These are phyloP conservation scores for Naso thynnoides DNA, from an alignment of 2,797 vertebrate species.

Conservation along the genomic window DNA sequence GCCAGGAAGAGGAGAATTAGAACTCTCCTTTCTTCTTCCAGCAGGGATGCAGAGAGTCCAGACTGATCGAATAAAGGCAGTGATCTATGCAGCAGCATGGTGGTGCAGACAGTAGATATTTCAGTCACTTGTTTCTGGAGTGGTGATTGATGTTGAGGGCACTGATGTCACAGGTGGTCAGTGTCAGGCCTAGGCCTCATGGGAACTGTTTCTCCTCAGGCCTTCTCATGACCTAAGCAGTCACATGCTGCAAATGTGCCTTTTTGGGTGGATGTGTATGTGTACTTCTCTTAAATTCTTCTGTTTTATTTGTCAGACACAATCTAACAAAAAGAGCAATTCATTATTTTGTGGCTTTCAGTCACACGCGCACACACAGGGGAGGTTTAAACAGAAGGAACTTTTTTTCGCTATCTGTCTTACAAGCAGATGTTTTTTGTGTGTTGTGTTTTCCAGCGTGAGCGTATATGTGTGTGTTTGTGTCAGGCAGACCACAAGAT, in stretches of 20 bases:
- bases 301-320: slow-evolving; percentile 78
- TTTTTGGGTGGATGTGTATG: not conserved
- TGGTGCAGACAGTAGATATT: slow-evolving; percentile 48
- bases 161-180: slow-evolving; percentile 66
- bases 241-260: slow-evolving; percentile 60
- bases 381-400: slow-evolving; percentile 75
- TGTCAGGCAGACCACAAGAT: slow-evolving; percentile 34
- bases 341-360: slow-evolving; percentile 63
- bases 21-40: slow-evolving; percentile 47
- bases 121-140: slow-evolving; percentile 53
- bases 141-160: slow-evolving; percentile 18
- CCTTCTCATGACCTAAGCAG: slow-evolving; percentile 43
- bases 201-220: slow-evolving; percentile 51
- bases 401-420: slow-evolving; percentile 71
- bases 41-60: slow-evolving; percentile 32
- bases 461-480: slow-evolving; percentile 2
- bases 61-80: slow-evolving; percentile 70
- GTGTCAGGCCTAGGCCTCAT: slow-evolving; percentile 49
- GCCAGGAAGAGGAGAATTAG: slow-evolving; percentile 60
- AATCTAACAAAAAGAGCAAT: slow-evolving; percentile 63
- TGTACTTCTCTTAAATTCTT: slow-evolving; percentile 52
- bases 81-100: slow-evolving; percentile 68
- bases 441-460: slow-evolving; percentile 20
- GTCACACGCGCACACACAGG: slow-evolving; percentile 26
- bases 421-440: slow-evolving; percentile 75